Conservation (phyloP, 2,797 vertebrate genomes). For the Champsocephalus gunnari region DNA sequence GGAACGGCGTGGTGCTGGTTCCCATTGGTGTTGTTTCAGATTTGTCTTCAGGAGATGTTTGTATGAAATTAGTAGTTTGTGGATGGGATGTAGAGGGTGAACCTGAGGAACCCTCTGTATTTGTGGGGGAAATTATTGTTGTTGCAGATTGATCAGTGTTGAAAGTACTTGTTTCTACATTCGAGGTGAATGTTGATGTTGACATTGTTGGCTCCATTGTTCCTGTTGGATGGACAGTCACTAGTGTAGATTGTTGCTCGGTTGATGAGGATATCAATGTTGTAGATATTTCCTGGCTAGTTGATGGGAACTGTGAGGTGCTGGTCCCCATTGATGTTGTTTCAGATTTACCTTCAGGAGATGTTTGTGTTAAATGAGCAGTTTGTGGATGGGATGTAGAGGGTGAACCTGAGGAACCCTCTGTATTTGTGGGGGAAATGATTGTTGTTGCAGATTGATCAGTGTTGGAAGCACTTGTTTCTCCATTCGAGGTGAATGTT, state of each 20-base stretch:
- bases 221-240: neutral
- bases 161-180: neutral
- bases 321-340: neutral
- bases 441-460: neutral
- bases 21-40: neutral
- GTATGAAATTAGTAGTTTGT: neutral
- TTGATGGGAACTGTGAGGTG: neutral
- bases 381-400: accelerated
- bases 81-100: no score
- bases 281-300: neutral
- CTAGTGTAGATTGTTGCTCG: neutral
- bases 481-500: no score
- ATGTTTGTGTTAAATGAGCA: neutral
- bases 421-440: neutral
- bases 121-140: accelerated
- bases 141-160: neutral
- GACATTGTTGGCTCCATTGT: neutral
- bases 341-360: neutral
- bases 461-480: no score
- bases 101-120: accelerated
- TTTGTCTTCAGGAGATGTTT: neutral
- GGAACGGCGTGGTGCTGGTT: no score
- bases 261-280: neutral
- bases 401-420: accelerated
- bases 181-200: accelerated